These are phyloP conservation scores for Paguma larvata DNA, from an alignment of 2,797 vertebrate genomes.

Conservation along the genomic window DNA sequence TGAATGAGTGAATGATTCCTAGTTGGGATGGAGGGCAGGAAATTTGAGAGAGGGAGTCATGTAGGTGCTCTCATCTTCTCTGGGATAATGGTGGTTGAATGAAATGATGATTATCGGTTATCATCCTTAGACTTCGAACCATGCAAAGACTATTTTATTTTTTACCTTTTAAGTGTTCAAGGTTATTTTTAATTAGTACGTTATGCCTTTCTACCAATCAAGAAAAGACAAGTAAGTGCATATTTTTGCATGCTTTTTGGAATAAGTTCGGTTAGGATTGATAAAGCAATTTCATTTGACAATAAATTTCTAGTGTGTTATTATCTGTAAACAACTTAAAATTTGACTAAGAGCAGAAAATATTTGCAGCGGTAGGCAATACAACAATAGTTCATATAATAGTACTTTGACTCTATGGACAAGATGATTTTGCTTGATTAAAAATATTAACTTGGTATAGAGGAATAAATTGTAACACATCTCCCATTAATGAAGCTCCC, in stretches of 20 bases:
- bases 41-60: not conserved
- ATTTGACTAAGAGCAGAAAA: conserved; percentile 2
- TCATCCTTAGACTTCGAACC: not conserved
- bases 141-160: not conserved
- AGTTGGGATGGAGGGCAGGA: not conserved
- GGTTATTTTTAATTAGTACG: not conserved
- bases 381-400: not conserved
- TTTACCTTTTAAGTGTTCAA: not conserved
- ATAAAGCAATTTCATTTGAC: not conserved
- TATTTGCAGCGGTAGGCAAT: not conserved
- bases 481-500: not conserved
- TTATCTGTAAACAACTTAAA: not conserved
- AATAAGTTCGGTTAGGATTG: not conserved
- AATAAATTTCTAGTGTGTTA: not conserved
- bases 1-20: not conserved
- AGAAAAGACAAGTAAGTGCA: not conserved
- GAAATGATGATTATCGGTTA: not conserved
- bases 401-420: not conserved
- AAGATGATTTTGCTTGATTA: not conserved
- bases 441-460: not conserved
- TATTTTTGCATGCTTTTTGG: not conserved
- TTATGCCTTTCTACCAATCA: not conserved
- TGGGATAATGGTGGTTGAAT: not conserved
- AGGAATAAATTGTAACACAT: not conserved
- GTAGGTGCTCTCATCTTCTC: not conserved